Evolutionary conservation across 1,140 invertebrate genomes (phyloP).

Genomic region (Asbolus verrucosus): DNA sequence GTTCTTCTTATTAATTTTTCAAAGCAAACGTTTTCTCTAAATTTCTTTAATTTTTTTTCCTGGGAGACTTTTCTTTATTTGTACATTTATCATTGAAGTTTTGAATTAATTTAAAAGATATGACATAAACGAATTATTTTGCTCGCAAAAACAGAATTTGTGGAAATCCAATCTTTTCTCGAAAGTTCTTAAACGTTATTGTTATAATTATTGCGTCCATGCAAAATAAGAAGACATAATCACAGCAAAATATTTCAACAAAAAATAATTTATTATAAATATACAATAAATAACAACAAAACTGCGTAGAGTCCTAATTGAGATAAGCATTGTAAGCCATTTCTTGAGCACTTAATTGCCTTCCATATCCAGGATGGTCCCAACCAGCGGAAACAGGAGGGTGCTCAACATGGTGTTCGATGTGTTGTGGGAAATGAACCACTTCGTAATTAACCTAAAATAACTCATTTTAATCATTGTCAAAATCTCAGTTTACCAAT

Average conservation of each 20-base stretch:
- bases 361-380: conserved; percentile 74
- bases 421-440: conserved; percentile 84
- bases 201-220: too few species aligned
- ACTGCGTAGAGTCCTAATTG: conserved; percentile 47
- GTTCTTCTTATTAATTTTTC: too few species aligned
- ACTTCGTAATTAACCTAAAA: conserved; percentile 80
- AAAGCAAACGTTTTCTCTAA: too few species aligned
- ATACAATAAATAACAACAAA: conserved; percentile 56
- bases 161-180: too few species aligned
- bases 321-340: conserved; percentile 75
- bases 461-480: neutral
- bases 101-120: too few species aligned
- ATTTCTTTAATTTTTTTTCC: too few species aligned
- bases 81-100: too few species aligned
- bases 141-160: too few species aligned
- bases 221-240: too few species aligned
- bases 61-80: too few species aligned
- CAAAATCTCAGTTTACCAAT: neutral
- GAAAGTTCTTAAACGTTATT: too few species aligned
- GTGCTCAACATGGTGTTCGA: conserved; percentile 74
- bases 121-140: too few species aligned
- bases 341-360: conserved; percentile 71
- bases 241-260: neutral
- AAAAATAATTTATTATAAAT: conserved; percentile 52
- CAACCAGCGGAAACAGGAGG: conserved; percentile 69